Conservation (phyloP, 1,140 invertebrate genomes). For the Drosophila nannoptera region DNA sequence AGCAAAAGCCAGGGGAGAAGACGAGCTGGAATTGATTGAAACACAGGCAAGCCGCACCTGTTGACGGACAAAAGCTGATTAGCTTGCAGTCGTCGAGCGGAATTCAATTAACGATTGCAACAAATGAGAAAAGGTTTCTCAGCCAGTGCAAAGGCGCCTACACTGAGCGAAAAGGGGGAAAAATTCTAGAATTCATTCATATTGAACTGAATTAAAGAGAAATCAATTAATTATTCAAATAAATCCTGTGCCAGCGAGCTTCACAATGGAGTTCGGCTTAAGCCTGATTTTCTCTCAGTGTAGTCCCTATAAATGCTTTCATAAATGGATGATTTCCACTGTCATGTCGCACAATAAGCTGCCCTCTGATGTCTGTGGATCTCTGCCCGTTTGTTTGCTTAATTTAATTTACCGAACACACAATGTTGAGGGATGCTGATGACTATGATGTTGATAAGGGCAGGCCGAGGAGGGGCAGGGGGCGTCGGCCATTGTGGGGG, state of each 20-base stretch:
- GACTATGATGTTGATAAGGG: slow-evolving; percentile 39
- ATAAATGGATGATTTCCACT: slow-evolving; percentile 46
- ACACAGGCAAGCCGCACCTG: slow-evolving; percentile 54
- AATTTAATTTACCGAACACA: slow-evolving; percentile 67
- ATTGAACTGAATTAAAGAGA: neutral
- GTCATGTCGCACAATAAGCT: slow-evolving; percentile 40
- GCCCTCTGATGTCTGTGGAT: slow-evolving; percentile 33
- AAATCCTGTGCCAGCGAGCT: neutral
- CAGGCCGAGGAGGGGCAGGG: neutral
- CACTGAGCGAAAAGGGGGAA: neutral
- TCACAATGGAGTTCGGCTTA: neutral
- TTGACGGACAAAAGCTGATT: slow-evolving; percentile 58
- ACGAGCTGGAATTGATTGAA: slow-evolving; percentile 46
- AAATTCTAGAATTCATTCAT: neutral
- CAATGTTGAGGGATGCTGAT: slow-evolving; percentile 41
- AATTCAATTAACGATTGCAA: slow-evolving; percentile 62
- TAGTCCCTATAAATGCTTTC: slow-evolving; percentile 12
- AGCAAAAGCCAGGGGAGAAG: slow-evolving; percentile 9
- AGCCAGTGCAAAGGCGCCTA: neutral
- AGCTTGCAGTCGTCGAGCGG: slow-evolving; percentile 37
- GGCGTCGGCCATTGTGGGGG: neutral
- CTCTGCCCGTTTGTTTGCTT: slow-evolving; percentile 53
- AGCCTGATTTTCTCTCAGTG: slow-evolving; percentile 19
- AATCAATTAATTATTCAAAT: neutral
- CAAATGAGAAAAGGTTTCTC: slow-evolving; percentile 32